Percentiles rank a stretch among this genome's conserved stretches.
Conservation (phyloP, 1,140 invertebrate genomes). For the Drosophila nebulosa region DNA sequence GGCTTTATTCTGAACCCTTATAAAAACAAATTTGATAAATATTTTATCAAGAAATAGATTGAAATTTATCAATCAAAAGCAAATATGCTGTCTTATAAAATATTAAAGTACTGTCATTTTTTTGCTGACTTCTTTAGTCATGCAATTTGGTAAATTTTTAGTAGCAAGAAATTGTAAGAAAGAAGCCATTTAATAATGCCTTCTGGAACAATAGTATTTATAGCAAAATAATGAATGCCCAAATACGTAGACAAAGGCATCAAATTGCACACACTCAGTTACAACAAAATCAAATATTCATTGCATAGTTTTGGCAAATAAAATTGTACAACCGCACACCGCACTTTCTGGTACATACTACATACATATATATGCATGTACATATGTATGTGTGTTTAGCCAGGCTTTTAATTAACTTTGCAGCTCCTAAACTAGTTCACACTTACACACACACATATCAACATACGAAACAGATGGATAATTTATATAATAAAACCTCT, state of each 20-base stretch:
- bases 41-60: no score
- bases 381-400: conserved; percentile 5
- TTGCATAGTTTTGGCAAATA: conserved; percentile 29
- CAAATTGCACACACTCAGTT: background rate
- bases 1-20: no score
- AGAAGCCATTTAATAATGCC: no score
- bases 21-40: no score
- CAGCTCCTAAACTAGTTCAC: conserved; percentile 32
- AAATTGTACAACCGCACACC: conserved; percentile 26
- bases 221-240: background rate
- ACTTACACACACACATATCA: background rate
- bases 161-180: no score
- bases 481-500: conserved; percentile 32
- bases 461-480: conserved; percentile 4
- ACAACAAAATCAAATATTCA: conserved; percentile 44
- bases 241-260: background rate
- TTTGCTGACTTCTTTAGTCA: no score
- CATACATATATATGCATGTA: background rate
- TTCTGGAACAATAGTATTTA: background rate
- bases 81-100: no score
- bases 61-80: no score
- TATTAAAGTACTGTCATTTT: no score
- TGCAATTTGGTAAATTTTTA: no score
- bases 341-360: background rate
- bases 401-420: conserved; percentile 45